Base-by-base conservation (phyloP, 2,113 vertebrate species). In the Neogale vison region DNA sequence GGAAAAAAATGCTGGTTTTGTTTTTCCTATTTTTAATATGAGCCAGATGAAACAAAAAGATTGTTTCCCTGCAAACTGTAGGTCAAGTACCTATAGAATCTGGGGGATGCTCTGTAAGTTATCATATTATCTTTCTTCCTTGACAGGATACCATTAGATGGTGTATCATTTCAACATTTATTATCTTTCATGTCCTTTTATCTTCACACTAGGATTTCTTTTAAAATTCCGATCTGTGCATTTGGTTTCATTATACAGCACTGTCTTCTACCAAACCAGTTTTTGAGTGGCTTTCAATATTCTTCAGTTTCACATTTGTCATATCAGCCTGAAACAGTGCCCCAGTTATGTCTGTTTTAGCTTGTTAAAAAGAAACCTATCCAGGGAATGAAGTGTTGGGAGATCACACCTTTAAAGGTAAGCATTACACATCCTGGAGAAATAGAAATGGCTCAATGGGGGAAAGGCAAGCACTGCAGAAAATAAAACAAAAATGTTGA, bases 111-210 rank as follows among this genome's bases (percentile, higher is more conserved):
- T 98, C 99, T 98, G 98, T 99, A 99, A 99, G 99, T 99, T 99
- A 99, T 99, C 99, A 99, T 99, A 99, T 99, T 99, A 99, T 99
- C 99, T 99, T 99, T 99, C 99, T 99, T 98, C 98, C 98, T 99
- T 99, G 99, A 99, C 99, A 99, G 99, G 98, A 98, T 99, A 98
- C 99, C 99, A 99, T 99, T 99, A 99, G 99, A 99, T 98, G 98
- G 99, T 99, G 98, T 99, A 99, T 99, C 98, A 99, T 99, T 99
- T 99, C 99, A 99, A 98, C 99, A 99, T 98, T 99, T 99, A 99
- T 99, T 99, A 98, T 98, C 98, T 99, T 99, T 99, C 99, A 99
- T 98, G 98, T 99, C 98, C 98, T 98, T 98, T 99, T 98, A 99
- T 98, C 98, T 99, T 99, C 98, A 98, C 96, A 98, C 98, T 98